Base-by-base conservation (phyloP, 1,140 invertebrate genomes). In the Wasmannia auropunctata region DNA sequence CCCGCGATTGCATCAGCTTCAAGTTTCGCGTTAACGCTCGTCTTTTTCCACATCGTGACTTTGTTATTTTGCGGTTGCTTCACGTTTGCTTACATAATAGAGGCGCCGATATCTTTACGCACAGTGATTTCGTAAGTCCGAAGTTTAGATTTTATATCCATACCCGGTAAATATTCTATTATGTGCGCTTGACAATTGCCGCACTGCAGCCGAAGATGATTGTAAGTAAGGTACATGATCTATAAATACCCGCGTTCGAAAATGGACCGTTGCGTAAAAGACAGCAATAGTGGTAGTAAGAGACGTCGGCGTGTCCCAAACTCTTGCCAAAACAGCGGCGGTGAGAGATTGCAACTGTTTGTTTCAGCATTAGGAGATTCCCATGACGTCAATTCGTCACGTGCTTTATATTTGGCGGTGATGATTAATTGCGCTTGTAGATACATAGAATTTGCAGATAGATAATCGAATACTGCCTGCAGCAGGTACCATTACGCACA, bases 301-400 rank as follows among this genome's bases (percentile, higher is more conserved):
- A 37, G 40, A 63, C 28, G 40, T 63, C 70, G 11, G 19, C 31
- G 63, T 67, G 43, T 51, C 6, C 31, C 19, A 31, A 63, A 51
- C n/a, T 69, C 25, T 16, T 51, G 28, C 62, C 54, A 62, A 80
- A 80, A 80, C 31, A 11, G n/a, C 22, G 54, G 31, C 14, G 14
- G 58, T 28, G 31, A 43, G 34, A 83, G 49, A 76, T 56, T 76
- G 80, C 69, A 56, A 84, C 54, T 60, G 72, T 85, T 85, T 77
- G 46, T 77, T 70, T 58, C 70, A 19, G 56, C 56, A 60, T 28
- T 37, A 79, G 49, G 46, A 74, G 83, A 75, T 62, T 85, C 74
- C 70, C 70, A 65, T 85, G 81, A 79, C 81, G 83, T 85, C 83
- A 63, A 85, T 85, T 85, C 60, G 74, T 80, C 74, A 85, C 40